A percentile compares a stretch with the other conserved stretches of the same genome.
Evolutionary conservation across 1,140 invertebrate genomes (phyloP).

Genomic region (Drosophila guanche): DNA sequence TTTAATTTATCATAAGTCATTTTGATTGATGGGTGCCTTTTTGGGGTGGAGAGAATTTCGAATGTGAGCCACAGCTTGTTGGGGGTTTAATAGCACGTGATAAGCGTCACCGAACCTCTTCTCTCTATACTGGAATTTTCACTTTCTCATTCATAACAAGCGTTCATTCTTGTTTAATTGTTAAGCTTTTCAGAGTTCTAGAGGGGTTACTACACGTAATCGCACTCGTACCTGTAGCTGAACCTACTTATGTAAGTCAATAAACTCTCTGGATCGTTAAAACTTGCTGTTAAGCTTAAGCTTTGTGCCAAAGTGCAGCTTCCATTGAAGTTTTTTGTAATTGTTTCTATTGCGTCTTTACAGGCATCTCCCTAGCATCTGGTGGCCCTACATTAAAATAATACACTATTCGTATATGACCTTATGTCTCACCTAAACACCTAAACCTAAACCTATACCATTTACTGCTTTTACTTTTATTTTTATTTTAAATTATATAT

Average conservation of each 20-base stretch:
- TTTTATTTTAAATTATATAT: no score
- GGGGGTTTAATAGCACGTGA: conserved; percentile 53
- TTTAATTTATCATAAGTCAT: conserved; percentile 67
- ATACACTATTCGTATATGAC: no score
- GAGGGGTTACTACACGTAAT: no score
- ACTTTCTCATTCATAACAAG: conserved; percentile 23
- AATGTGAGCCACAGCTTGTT: conserved; percentile 11
- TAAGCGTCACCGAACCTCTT: conserved; percentile 30
- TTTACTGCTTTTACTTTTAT: no score
- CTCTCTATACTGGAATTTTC: conserved; percentile 6
- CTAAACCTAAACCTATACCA: no score
- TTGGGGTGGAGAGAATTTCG: not conserved
- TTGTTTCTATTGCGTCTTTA: no score
- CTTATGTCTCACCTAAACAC: no score
- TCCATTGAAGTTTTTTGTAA: no score
- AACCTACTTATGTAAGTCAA: conserved; percentile 30
- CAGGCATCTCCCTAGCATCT: no score
- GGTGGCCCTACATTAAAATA: no score
- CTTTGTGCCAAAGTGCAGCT: conserved; percentile 15
- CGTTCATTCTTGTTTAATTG: conserved; percentile 24
- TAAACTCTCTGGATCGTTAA: conserved; percentile 10
- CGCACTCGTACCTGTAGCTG: not conserved
- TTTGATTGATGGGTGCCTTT: conserved; percentile 60
- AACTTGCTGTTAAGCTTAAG: no score
- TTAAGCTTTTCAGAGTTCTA: not conserved